Base-by-base conservation (phyloP, 2,797 vertebrate genomes). In the Labeo calbasu region DNA sequence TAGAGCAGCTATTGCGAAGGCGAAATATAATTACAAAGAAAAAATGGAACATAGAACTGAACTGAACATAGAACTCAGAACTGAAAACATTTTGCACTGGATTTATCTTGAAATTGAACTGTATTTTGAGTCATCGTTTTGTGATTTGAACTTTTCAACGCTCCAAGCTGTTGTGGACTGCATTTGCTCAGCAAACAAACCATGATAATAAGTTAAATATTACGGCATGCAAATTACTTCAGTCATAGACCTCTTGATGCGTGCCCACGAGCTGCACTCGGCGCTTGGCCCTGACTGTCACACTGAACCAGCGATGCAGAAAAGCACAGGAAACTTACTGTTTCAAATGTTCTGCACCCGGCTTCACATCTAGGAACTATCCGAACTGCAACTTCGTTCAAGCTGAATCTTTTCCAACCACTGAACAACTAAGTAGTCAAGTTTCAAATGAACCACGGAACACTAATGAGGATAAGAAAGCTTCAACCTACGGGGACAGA, bases 261-360 rank as follows among this genome's bases (percentile, higher is more conserved):
- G 53, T 1, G 76, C 83, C 1, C 83, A 84, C 14, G 11, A 79
- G 17, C 75, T 81, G 12, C 66, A 70, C 15, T n/a, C 66, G 4
- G 69, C 55, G 28, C 23, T 28, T 3, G 7, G 28, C 32, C 32
- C 65, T 32, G 17, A 11, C 32, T 28, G 65, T 25, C 2, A 14
- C 4, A 40, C 36, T 3, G 7, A 40, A 68, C 10, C 32, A 32
- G 17, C 36, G 5, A 3, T 59, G 12, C 1, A 25, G 59, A 25
- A 25, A 61, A 61, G 57, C 57, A 61, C 4, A 0, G 12, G 57
- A 25, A 1, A 19, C 65, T 17, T 68, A 68, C 28, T 40, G 15
- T 21, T 68, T 32, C 32, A 68, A 68, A 8, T 19, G 14, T 40
- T 68, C 65, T 15, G 25, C 14, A 21, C 15, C 28, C 1, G 28